Evolutionary conservation across 2,113 vertebrate species (phyloP).

Genomic region (Gavialis gangeticus): DNA sequence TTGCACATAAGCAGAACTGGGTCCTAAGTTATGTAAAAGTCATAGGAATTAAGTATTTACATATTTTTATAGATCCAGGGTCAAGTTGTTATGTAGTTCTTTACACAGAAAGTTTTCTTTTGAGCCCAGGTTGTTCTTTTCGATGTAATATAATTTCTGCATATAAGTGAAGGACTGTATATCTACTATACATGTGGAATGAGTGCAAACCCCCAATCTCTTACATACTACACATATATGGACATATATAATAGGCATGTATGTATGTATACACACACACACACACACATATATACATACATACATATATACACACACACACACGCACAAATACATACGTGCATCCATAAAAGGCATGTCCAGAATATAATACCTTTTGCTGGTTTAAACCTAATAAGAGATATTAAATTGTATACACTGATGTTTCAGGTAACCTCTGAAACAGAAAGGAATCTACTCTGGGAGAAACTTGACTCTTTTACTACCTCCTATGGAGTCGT

Average conservation of each 20-base stretch:
- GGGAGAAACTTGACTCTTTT: too few species aligned
- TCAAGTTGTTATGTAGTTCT: neutral
- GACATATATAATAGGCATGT: too few species aligned
- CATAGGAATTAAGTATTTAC: too few species aligned
- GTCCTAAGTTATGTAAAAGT: neutral
- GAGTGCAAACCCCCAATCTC: neutral
- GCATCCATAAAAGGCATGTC: fast-evolving
- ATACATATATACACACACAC: too few species aligned
- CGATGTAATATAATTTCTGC: too few species aligned
- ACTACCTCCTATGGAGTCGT: too few species aligned
- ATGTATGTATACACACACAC: too few species aligned
- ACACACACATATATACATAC: too few species aligned
- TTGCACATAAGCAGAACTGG: neutral
- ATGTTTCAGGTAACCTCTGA: neutral
- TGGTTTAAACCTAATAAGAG: neutral
- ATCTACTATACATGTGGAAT: fast-evolving
- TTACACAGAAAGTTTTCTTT: neutral
- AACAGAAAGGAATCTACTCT: neutral
- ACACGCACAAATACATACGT: neutral
- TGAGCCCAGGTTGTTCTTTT: neutral
- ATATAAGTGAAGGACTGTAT: fast-evolving
- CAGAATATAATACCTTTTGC: neutral
- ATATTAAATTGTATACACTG: neutral
- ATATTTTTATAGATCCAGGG: too few species aligned
- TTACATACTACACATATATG: neutral